These are phyloP conservation scores for Lates japonicus DNA, from an alignment of 2,797 vertebrate species.

Conservation along the genomic window DNA sequence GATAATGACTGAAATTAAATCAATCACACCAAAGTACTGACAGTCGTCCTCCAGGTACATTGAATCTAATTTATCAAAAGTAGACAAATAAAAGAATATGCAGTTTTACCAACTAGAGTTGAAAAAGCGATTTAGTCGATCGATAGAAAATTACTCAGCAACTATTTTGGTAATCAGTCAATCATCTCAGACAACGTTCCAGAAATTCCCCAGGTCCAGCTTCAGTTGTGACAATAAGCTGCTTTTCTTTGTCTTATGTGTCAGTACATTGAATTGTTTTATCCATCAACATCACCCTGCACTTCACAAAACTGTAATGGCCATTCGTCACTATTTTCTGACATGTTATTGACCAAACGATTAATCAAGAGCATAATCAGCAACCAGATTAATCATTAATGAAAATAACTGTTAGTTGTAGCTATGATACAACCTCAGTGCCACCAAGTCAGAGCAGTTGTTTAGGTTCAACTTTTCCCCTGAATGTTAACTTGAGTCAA, in stretches of 20 bases:
- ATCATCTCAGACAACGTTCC: background rate
- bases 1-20: background rate
- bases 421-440: background rate
- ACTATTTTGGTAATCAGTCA: background rate
- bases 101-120: background rate
- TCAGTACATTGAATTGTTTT: background rate
- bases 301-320: background rate
- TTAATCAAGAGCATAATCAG: background rate
- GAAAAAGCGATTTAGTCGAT: background rate
- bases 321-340: background rate
- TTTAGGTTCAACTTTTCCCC: background rate
- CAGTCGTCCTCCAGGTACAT: background rate
- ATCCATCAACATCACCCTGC: background rate
- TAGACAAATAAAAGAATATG: background rate
- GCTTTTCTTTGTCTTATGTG: background rate
- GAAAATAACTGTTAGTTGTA: background rate
- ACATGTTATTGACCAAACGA: background rate
- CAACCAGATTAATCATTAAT: background rate
- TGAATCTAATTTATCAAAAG: background rate
- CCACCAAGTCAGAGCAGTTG: slow-evolving; percentile 1
- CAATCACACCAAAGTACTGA: background rate
- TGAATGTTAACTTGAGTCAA: slow-evolving; percentile 2
- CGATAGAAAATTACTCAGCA: background rate
- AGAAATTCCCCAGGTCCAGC: background rate
- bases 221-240: background rate